These are phyloP conservation scores for Diplazon laetatorius DNA, from an alignment of 2,888 invertebrate genomes.

Conservation along the genomic window DNA sequence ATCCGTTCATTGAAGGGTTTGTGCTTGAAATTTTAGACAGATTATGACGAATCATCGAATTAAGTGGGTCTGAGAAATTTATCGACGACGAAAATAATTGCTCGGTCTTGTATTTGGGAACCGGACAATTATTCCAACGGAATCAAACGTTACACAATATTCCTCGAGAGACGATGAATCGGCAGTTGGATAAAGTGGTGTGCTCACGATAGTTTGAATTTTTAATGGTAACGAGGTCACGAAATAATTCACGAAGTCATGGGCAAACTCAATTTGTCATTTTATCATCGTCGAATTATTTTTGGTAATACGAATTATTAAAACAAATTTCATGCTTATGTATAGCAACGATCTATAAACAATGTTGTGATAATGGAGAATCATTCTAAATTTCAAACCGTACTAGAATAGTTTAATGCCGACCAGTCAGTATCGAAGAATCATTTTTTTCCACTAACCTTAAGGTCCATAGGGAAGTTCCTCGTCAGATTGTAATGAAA, in stretches of 20 bases:
- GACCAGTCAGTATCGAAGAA: no score
- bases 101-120: background rate
- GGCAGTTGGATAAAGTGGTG: background rate
- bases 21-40: background rate
- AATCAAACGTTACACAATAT: background rate
- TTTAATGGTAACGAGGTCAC: background rate
- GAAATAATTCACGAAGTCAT: background rate
- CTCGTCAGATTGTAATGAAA: no score
- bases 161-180: no score
- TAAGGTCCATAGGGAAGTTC: no score
- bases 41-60: background rate
- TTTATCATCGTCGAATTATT: background rate
- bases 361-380: no score
- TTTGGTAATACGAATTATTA: background rate
- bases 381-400: no score
- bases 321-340: background rate
- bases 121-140: no score
- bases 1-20: no score
- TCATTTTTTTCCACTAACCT: no score
- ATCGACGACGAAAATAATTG: background rate
- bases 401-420: no score
- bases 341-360: background rate
- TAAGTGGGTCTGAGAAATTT: background rate
- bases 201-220: conserved; percentile 6
- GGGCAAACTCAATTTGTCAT: background rate